phyloP scores from a whole-genome alignment of 2,113 vertebrate genomes.

The Mus pahari region DNA sequence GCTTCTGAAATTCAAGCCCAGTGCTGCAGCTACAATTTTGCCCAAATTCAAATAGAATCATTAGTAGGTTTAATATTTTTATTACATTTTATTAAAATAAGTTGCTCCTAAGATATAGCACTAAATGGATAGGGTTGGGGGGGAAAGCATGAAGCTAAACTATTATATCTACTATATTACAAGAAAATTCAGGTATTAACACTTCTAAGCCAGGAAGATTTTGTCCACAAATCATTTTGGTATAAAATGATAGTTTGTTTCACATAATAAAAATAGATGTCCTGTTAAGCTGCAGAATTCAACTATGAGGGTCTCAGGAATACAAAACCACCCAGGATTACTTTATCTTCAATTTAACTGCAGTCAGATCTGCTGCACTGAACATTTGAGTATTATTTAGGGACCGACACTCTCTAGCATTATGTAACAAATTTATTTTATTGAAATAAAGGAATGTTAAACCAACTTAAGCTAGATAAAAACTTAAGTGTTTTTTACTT shows the following conservation, averaged over 20 bases:
- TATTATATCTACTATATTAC: background rate
- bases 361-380: background rate
- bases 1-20: background rate
- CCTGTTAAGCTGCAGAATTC: background rate
- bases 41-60: background rate
- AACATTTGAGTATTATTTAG: background rate
- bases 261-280: background rate
- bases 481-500: background rate
- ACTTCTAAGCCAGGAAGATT: background rate
- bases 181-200: background rate
- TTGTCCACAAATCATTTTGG: background rate
- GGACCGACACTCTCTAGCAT: background rate
- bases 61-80: background rate
- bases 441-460: background rate
- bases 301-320: background rate
- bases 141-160: background rate
- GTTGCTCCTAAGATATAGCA: background rate
- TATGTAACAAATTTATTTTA: background rate
- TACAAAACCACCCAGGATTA: background rate
- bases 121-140: background rate
- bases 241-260: background rate
- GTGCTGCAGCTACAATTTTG: background rate
- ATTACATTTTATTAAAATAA: conserved; percentile 28
- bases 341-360: background rate
- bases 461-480: background rate